Conservation (phyloP, 2,888 invertebrate genomes). For the Portevinia maculata region DNA sequence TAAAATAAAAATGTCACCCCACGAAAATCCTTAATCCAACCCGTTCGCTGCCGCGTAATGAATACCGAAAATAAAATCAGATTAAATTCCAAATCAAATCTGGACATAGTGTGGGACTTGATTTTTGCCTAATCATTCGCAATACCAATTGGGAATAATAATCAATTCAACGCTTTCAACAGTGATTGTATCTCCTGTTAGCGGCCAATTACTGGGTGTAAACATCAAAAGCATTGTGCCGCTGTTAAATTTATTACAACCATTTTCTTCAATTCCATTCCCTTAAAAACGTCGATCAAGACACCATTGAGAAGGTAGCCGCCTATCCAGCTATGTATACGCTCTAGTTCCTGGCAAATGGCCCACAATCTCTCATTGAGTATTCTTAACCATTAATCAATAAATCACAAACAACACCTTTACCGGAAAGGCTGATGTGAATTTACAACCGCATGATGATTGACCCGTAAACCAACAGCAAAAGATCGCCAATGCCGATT, state of each 20-base stretch:
- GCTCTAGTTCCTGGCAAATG: constrained; percentile 40
- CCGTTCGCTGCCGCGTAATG: background rate
- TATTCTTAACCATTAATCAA: constrained; percentile 57
- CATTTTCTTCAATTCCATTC: constrained; percentile 45
- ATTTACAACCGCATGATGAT: constrained; percentile 3
- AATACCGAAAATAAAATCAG: background rate
- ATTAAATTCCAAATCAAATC: constrained; percentile 3
- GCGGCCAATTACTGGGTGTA: constrained; percentile 32
- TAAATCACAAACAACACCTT: constrained; percentile 51
- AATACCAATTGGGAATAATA: background rate
- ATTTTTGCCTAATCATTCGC: constrained; percentile 1
- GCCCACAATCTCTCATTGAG: constrained; percentile 50
- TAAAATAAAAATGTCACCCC: too few species aligned
- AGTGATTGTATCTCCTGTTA: too few species aligned
- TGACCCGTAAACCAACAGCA: too few species aligned
- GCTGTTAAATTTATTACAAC: constrained; percentile 36
- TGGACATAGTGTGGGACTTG: background rate
- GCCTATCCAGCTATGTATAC: constrained; percentile 1
- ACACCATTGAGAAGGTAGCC: background rate
- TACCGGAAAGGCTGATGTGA: constrained; percentile 29
- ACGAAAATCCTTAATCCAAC: background rate
- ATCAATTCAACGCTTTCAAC: background rate
- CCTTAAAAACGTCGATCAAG: constrained; percentile 47
- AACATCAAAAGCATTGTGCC: constrained; percentile 48
- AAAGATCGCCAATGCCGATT: constrained; percentile 2